Conservation (phyloP, 2,888 invertebrate genomes). For the Agelastica alni region DNA sequence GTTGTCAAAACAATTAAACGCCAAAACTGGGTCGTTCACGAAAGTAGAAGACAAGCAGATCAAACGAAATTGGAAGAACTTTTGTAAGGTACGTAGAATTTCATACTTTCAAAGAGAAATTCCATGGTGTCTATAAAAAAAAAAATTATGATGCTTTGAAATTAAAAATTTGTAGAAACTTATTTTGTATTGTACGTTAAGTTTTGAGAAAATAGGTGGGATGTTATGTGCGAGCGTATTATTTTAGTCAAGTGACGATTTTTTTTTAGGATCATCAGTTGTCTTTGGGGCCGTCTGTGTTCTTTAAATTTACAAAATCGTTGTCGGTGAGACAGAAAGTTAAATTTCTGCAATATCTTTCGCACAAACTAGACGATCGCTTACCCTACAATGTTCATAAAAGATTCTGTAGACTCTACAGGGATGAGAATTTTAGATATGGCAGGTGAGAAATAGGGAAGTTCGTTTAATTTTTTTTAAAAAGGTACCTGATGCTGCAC, state of each 20-base stretch:
- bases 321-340: conserved; percentile 20
- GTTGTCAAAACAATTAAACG: not conserved
- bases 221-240: too few species aligned
- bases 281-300: conserved; percentile 27
- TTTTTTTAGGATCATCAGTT: conserved; percentile 37
- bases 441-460: too few species aligned
- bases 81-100: conserved; percentile 31
- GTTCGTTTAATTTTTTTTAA: too few species aligned
- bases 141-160: too few species aligned
- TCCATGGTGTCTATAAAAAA: too few species aligned
- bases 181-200: too few species aligned
- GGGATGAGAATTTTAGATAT: conserved; percentile 13
- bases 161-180: too few species aligned
- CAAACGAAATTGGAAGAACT: conserved; percentile 31
- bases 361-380: conserved; percentile 35
- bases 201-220: too few species aligned
- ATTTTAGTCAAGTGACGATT: too few species aligned
- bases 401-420: conserved; percentile 35
- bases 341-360: conserved; percentile 37
- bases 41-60: conserved; percentile 34
- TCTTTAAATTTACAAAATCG: conserved; percentile 27
- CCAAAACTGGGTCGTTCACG: conserved; percentile 27
- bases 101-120: too few species aligned
- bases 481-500: too few species aligned
- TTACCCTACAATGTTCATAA: conserved; percentile 32